Conservation (phyloP, 2,797 vertebrate species). For the Orientallactaga sibirica region DNA sequence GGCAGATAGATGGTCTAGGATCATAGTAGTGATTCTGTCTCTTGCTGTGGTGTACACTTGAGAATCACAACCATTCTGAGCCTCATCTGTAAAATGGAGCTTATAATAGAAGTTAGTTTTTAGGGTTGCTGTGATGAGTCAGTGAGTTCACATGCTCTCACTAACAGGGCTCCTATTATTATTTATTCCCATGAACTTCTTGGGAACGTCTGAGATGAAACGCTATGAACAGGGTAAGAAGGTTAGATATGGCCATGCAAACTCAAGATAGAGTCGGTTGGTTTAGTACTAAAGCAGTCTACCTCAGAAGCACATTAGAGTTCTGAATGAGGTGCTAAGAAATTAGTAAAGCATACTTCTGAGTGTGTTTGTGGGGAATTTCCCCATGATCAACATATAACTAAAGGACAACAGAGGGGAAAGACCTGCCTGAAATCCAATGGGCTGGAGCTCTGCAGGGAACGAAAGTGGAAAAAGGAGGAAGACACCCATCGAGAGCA, state of each 20-base stretch:
- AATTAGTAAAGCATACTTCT: not conserved
- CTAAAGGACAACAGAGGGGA: not conserved
- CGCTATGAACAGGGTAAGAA: not conserved
- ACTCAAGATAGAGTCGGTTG: not conserved
- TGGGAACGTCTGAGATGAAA: conserved; percentile 7
- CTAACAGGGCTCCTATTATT: not conserved
- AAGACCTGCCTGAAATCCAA: not conserved
- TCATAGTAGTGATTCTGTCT: not conserved
- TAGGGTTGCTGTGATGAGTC: not conserved
- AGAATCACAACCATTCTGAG: not conserved
- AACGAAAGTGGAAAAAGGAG: not conserved
- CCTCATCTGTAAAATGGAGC: conserved; percentile 4
- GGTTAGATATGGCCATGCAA: not conserved
- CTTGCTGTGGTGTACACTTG: not conserved
- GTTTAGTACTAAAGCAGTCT: not conserved
- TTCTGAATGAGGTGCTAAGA: not conserved
- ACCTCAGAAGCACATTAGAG: not conserved
- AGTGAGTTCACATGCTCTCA: not conserved
- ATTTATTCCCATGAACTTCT: not conserved
- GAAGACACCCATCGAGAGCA: not conserved
- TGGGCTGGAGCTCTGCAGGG: not conserved
- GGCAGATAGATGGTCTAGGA: not conserved
- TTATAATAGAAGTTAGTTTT: not conserved
- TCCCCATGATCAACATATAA: not conserved
- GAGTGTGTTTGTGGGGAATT: not conserved